A percentile compares a stretch with the other conserved stretches of the same genome.
Evolutionary conservation across 2,797 vertebrate species (phyloP).

Genomic region (Hydrophis major): DNA sequence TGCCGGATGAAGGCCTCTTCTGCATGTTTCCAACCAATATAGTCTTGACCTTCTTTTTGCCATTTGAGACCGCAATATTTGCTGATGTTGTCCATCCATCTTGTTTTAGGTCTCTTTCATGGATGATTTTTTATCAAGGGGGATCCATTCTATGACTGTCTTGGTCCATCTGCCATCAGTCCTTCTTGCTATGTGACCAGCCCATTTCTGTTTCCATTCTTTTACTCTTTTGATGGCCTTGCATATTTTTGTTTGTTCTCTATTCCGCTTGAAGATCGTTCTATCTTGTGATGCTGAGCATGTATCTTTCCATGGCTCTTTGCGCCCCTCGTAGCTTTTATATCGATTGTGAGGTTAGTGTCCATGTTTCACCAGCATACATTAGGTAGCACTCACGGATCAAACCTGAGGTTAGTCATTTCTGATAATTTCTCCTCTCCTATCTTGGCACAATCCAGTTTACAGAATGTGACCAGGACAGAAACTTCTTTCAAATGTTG

Average conservation of each 20-base stretch:
- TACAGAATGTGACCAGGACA: background rate
- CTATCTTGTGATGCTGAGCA: background rate
- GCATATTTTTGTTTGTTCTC: background rate
- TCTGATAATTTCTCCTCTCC: background rate
- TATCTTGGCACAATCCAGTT: background rate
- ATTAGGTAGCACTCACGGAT: background rate
- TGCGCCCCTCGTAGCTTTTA: background rate
- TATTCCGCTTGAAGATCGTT: background rate
- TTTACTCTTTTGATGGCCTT: background rate
- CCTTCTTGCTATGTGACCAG: background rate
- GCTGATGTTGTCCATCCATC: background rate
- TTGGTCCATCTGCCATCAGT: background rate
- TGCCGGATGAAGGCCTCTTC: background rate
- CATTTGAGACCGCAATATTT: background rate
- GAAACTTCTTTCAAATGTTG: background rate
- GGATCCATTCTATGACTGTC: background rate
- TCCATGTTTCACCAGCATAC: background rate
- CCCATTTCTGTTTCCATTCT: background rate
- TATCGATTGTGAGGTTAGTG: background rate
- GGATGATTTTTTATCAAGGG: background rate
- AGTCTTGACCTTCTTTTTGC: background rate
- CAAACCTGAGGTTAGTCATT: background rate
- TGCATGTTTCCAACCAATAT: background rate
- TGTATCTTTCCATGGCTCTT: background rate
- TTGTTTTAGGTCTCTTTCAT: background rate